These are phyloP conservation scores for Plumapathes pennacea DNA, from an alignment of 92 coral and sea anemone species.

Conservation along the genomic window DNA sequence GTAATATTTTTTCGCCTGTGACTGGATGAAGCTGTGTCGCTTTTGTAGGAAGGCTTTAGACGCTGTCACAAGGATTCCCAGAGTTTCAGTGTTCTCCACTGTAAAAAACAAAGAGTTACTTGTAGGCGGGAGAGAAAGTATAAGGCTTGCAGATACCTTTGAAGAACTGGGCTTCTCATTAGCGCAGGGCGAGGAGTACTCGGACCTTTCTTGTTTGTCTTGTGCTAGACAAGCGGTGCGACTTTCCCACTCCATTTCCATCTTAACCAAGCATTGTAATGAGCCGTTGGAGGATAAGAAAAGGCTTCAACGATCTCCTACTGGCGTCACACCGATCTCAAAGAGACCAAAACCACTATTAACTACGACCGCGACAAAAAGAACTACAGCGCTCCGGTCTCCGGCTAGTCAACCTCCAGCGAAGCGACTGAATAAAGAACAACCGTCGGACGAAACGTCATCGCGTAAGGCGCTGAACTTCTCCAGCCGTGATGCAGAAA, in stretches of 20 bases:
- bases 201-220: too few relatives aligned
- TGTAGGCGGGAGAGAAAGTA: too few relatives aligned
- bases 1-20: too few relatives aligned
- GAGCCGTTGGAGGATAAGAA: not conserved
- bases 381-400: too few relatives aligned
- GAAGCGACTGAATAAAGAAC: too few relatives aligned
- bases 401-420: too few relatives aligned
- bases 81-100: not conserved
- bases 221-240: too few relatives aligned
- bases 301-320: conserved; percentile 7
- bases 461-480: not conserved
- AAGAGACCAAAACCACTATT: not conserved
- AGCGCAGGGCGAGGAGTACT: not conserved
- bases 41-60: not conserved
- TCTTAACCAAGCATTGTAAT: not conserved
- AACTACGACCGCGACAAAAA: too few relatives aligned
- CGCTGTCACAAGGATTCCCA: conserved; percentile 4
- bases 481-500: too few relatives aligned
- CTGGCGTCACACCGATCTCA: conserved; percentile 3
- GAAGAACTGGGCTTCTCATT: not conserved
- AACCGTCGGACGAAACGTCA: not conserved
- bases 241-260: too few relatives aligned
- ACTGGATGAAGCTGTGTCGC: too few relatives aligned
- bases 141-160: not conserved
- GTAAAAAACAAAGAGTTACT: conserved; percentile 10